Evolutionary conservation across 2,888 invertebrate genomes (phyloP).

Genomic region (Gymnocheta viridis): DNA sequence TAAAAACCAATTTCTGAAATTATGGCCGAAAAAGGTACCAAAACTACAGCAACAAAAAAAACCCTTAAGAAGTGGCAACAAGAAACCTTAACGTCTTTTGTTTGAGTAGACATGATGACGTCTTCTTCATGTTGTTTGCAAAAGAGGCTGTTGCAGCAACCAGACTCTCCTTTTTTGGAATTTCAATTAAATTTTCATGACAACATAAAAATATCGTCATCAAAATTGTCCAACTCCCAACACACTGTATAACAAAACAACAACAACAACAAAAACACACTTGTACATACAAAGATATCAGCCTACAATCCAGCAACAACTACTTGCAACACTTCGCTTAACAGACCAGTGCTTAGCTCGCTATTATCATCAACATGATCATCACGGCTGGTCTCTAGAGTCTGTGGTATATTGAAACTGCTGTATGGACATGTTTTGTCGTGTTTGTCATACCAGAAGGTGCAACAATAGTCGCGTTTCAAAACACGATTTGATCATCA

Average conservation of each 20-base stretch:
- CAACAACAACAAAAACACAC: constrained; percentile 1
- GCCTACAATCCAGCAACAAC: constrained; percentile 22
- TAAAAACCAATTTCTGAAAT: constrained; percentile 71
- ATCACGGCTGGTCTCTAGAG: constrained; percentile 61
- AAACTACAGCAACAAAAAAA: constrained; percentile 32
- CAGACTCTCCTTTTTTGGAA: constrained; percentile 78
- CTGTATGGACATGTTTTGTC: constrained; percentile 62
- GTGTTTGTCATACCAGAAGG: constrained; percentile 72
- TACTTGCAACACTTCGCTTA: constrained; percentile 37
- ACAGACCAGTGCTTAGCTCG: constrained; percentile 16
- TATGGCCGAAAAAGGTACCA: constrained; percentile 68
- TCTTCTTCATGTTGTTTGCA: constrained; percentile 64
- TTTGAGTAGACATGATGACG: constrained; percentile 72
- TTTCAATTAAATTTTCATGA: constrained; percentile 81
- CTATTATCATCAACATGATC: constrained; percentile 15
- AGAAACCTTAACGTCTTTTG: constrained; percentile 24
- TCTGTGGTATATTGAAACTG: constrained; percentile 25
- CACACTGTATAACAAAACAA: constrained; percentile 29
- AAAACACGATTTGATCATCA: constrained; percentile 66
- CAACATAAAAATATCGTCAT: constrained; percentile 80
- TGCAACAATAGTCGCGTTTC: constrained; percentile 71
- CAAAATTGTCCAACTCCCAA: constrained; percentile 71
- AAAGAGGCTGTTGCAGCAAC: constrained; percentile 10
- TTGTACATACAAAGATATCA: constrained; percentile 17
- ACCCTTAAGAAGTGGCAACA: constrained; percentile 19